Evolutionary conservation across 2,113 vertebrate genomes (phyloP), one percentile per base, ranked within the genome.

Genomic region (Ciconia boyciana): DNA sequence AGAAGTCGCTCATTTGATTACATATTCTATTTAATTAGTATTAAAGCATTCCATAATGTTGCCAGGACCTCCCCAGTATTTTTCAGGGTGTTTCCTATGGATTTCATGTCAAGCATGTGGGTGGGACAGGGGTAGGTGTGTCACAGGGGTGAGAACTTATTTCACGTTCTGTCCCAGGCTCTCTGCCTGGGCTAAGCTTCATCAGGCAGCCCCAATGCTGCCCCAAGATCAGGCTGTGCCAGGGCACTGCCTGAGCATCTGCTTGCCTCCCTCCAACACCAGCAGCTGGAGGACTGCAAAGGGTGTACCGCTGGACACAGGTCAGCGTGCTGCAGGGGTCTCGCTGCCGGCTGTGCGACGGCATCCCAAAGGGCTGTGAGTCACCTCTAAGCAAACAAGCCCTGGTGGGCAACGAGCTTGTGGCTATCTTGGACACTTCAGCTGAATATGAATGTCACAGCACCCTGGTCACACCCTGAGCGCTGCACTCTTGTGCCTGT

Each of bases 401-500:
- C 43, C 51, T 18, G 62, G 43, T 24, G 3, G 57, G 34, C 16
- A 41, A 13, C 4, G 31, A 46, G 78, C 46, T 34, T 6, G 43
- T 21, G 82, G 52, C 58, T 11, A 16, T 41, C 52, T 18, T 5
- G 62, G 71, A 6, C 21, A 4, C 15, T 79, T 58, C 7, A 12
- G 55, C 55, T 87, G 66, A 31, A 24, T 48, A 29, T 10, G 51
- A 66, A 24, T 14, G 36, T 44, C 1, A 6, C 49, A 54, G 54
- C 46, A 31, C 14, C 34, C 26, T 1, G 1, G 49, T 32, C 28
- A 13, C 68, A 8, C 13, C 18, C 79, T 1, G 31, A 26, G 74
- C 0, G 1, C 51, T 41, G 55, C 8, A 0, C 36, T 28, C 57
- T 19, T 19, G 21, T 64, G 60, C 79, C 70, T 9, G 12, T 5